Percentiles rank a stretch among this genome's conserved stretches.
Evolutionary conservation across 1,140 invertebrate species (phyloP).

Genomic region (Euura lappo): DNA sequence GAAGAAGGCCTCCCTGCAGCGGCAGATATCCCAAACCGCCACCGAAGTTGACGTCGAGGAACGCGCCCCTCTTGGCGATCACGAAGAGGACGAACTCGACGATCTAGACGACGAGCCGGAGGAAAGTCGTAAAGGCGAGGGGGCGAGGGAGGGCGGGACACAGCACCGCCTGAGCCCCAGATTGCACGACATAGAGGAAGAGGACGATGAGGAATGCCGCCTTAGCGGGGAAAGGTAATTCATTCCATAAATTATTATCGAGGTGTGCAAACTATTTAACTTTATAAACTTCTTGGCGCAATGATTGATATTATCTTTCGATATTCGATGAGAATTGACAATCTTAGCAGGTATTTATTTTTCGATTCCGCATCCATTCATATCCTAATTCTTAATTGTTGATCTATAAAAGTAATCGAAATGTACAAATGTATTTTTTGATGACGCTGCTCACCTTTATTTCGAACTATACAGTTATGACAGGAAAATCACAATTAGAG

Average conservation of each 20-base stretch:
- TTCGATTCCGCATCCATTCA: too few species aligned
- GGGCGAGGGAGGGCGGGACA: conserved; percentile 41
- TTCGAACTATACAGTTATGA: too few species aligned
- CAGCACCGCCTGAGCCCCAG: conserved; percentile 55
- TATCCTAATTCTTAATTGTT: too few species aligned
- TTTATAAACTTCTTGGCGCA: too few species aligned
- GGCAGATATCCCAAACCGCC: conserved; percentile 16
- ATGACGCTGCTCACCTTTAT: too few species aligned
- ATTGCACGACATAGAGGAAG: conserved; percentile 63
- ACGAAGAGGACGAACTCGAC: conserved; percentile 45
- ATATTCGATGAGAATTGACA: too few species aligned
- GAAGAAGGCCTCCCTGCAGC: conserved; percentile 31
- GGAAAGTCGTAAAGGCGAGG: conserved; percentile 23
- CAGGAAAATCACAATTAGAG: too few species aligned
- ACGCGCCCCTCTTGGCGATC: conserved; percentile 42
- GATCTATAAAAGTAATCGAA: too few species aligned
- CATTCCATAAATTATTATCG: neutral
- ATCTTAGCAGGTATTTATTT: too few species aligned
- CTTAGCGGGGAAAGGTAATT: conserved; percentile 52
- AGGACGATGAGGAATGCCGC: conserved; percentile 60
- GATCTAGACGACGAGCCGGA: conserved; percentile 33
- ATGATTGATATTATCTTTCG: too few species aligned
- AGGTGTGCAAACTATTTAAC: too few species aligned
- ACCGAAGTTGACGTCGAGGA: conserved; percentile 22
- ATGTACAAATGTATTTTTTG: too few species aligned